These are phyloP conservation scores for Peromyscus eremicus DNA, from an alignment of 2,797 vertebrate species.

Conservation along the genomic window DNA sequence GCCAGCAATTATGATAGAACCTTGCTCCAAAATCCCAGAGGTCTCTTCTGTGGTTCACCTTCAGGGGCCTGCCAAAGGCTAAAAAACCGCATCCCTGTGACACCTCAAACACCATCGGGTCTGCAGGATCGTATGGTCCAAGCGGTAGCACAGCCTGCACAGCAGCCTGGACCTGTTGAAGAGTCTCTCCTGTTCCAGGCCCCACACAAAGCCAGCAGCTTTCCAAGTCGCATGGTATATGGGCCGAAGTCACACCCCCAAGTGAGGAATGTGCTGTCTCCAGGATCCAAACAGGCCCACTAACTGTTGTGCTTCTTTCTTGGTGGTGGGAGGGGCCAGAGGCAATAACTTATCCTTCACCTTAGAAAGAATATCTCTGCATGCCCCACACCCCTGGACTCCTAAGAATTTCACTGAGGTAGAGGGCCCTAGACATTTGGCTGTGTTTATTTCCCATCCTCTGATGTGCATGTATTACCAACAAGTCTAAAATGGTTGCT, in stretches of 20 bases:
- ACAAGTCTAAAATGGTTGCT: neutral
- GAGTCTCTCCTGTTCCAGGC: neutral
- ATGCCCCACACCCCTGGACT: neutral
- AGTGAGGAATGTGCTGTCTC: neutral
- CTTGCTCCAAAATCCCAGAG: neutral
- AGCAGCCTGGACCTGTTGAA: neutral
- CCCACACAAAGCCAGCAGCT: neutral
- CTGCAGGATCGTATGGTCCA: neutral
- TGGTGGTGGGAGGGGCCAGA: neutral
- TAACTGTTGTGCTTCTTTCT: neutral
- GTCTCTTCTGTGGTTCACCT: neutral
- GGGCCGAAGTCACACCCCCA: neutral
- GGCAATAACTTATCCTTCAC: neutral
- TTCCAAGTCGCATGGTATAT: neutral
- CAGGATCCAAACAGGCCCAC: neutral
- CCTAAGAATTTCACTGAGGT: neutral
- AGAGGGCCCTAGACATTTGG: neutral
- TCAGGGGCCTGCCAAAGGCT: neutral
- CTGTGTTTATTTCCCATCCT: neutral
- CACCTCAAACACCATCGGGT: neutral
- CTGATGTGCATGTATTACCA: neutral
- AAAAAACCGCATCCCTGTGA: neutral
- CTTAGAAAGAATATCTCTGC: neutral
- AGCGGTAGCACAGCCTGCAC: neutral
- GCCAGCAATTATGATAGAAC: neutral